Evolutionary conservation across 2,888 invertebrate genomes (phyloP).

Genomic region (Cheilosia scutellata): DNA sequence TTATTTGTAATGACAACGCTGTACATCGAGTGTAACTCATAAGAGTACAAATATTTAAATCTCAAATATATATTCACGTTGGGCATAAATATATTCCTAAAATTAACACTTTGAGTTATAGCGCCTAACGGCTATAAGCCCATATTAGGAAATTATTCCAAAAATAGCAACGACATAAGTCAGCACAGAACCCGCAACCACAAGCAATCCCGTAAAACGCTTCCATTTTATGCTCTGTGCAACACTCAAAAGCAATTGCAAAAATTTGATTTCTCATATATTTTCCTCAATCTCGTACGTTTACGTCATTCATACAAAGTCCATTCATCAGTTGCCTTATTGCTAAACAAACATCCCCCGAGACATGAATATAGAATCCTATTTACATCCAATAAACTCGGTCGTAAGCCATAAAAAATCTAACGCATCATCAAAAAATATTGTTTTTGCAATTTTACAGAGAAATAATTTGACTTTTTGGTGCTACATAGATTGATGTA

Average conservation of each 20-base stretch:
- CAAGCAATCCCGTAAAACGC: constrained; percentile 8
- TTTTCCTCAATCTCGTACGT: neutral
- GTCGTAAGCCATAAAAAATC: constrained; percentile 31
- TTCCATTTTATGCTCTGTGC: constrained; percentile 13
- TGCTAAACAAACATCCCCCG: neutral
- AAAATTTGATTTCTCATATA: constrained; percentile 32
- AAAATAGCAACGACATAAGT: neutral
- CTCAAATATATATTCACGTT: too few species aligned
- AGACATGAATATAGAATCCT: constrained; percentile 17
- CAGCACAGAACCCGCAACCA: neutral
- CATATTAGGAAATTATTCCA: neutral
- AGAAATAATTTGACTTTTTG: constrained; percentile 43
- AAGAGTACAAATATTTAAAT: too few species aligned
- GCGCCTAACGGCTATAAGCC: too few species aligned
- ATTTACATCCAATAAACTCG: constrained; percentile 38
- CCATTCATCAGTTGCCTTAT: neutral
- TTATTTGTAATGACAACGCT: too few species aligned
- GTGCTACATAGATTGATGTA: constrained; percentile 13
- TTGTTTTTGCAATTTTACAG: constrained; percentile 39
- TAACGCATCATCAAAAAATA: constrained; percentile 33
- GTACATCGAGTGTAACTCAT: too few species aligned
- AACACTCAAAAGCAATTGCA: constrained; percentile 35
- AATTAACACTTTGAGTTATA: too few species aligned
- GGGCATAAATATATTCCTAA: too few species aligned
- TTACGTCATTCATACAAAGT: neutral